Evolutionary conservation across 2,113 vertebrate genomes (phyloP).

Genomic region (Poeciliopsis prolifica): DNA sequence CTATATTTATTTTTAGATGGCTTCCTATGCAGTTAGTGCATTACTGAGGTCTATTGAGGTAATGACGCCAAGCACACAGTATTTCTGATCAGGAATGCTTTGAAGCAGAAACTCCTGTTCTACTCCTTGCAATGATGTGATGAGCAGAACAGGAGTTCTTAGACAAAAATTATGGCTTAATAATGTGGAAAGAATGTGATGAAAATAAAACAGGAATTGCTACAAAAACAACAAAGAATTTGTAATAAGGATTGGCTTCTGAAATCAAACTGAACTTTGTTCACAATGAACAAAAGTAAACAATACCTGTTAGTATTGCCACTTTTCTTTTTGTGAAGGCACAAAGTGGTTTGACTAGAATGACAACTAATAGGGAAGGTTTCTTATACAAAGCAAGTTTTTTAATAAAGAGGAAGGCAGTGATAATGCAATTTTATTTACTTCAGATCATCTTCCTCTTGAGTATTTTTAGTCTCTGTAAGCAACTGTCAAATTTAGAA

Average conservation of each 20-base stretch:
- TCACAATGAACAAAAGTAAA: not conserved
- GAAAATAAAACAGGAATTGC: not conserved
- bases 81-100: no score
- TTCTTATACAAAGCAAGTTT: not conserved
- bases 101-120: not conserved
- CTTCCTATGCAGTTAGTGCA: no score
- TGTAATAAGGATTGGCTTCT: not conserved
- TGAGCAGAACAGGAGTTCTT: not conserved
- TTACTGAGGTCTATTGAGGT: not conserved
- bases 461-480: not conserved
- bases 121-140: not conserved
- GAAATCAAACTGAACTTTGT: not conserved
- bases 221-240: not conserved
- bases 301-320: not conserved
- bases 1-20: no score
- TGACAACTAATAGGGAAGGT: not conserved
- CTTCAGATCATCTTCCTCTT: not conserved
- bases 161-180: not conserved
- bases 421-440: not conserved
- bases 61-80: not conserved
- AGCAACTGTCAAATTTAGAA: no score
- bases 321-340: not conserved
- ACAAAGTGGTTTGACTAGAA: not conserved
- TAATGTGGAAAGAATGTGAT: not conserved
- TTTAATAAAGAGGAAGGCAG: not conserved